Evolutionary conservation across 1,140 invertebrate genomes (phyloP).

Genomic region (Copidosoma floridanum): DNA sequence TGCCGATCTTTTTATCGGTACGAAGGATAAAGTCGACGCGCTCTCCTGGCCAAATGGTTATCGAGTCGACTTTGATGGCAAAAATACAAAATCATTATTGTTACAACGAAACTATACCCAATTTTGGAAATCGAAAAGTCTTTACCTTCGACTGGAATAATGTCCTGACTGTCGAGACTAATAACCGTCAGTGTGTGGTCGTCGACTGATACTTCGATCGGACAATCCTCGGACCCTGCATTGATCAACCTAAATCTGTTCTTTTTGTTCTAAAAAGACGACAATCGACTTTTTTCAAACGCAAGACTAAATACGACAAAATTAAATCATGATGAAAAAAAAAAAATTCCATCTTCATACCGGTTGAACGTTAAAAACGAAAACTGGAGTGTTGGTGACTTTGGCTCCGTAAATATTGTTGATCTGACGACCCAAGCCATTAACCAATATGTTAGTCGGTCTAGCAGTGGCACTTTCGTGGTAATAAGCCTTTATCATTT

Average conservation of each 20-base stretch:
- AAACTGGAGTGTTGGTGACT: slow-evolving; percentile 44
- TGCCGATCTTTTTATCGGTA: background rate
- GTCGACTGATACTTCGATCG: slow-evolving; percentile 81
- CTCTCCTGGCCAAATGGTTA: background rate
- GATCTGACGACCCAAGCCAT: slow-evolving; percentile 64
- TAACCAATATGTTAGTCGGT: slow-evolving; percentile 74
- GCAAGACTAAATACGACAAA: no score
- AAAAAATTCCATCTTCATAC: slow-evolving; percentile 37
- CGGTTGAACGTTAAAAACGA: slow-evolving; percentile 62
- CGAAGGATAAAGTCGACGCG: background rate
- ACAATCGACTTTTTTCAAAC: no score
- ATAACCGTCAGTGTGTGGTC: slow-evolving; percentile 77
- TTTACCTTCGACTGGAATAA: slow-evolving; percentile 71
- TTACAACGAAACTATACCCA: background rate
- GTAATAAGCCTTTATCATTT: slow-evolving; percentile 63
- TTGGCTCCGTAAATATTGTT: no score
- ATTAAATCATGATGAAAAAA: no score
- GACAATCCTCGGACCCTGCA: slow-evolving; percentile 84
- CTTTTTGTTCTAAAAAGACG: slow-evolving; percentile 34
- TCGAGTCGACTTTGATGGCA: background rate
- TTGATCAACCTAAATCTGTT: slow-evolving; percentile 86
- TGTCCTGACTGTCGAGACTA: slow-evolving; percentile 75
- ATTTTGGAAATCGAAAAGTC: slow-evolving; percentile 23
- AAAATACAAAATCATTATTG: background rate
- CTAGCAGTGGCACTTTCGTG: slow-evolving; percentile 60